Conservation (phyloP, 1,140 invertebrate genomes). For the Zaprionus capensis region DNA sequence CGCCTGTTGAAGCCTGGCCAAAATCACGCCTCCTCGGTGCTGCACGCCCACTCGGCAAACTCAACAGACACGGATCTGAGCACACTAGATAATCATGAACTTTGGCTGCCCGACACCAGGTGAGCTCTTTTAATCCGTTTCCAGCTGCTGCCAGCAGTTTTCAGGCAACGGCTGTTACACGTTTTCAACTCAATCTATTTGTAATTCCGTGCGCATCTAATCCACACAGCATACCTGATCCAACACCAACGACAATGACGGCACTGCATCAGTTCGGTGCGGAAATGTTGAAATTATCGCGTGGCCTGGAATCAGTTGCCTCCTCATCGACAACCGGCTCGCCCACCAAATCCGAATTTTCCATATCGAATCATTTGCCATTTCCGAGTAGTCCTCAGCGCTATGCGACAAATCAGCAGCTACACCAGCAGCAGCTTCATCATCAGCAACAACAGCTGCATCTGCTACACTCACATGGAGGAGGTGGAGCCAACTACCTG, state of each 20-base stretch:
- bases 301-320: slow-evolving; percentile 88
- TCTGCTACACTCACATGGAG: slow-evolving; percentile 39
- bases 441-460: slow-evolving; percentile 35
- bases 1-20: slow-evolving; percentile 85
- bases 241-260: slow-evolving; percentile 91
- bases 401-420: slow-evolving; percentile 54
- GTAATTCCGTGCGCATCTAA: slow-evolving; percentile 15
- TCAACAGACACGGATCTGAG: slow-evolving; percentile 93
- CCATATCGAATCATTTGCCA: slow-evolving; percentile 71
- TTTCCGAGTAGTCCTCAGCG: slow-evolving; percentile 71
- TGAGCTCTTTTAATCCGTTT: slow-evolving; percentile 52
- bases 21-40: slow-evolving; percentile 85
- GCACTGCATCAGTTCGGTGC: slow-evolving; percentile 92
- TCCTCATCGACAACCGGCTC: slow-evolving; percentile 84
- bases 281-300: slow-evolving; percentile 92
- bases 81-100: slow-evolving; percentile 91
- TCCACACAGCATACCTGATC: slow-evolving; percentile 85
- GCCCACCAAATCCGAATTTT: slow-evolving; percentile 82
- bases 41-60: slow-evolving; percentile 89
- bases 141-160: neutral
- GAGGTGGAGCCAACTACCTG: slow-evolving; percentile 27
- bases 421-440: slow-evolving; percentile 11
- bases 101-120: slow-evolving; percentile 91
- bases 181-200: neutral
- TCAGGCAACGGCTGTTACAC: neutral